Evolutionary conservation across 2,113 vertebrate species (phyloP).

Genomic region (Phaethon lepturus): DNA sequence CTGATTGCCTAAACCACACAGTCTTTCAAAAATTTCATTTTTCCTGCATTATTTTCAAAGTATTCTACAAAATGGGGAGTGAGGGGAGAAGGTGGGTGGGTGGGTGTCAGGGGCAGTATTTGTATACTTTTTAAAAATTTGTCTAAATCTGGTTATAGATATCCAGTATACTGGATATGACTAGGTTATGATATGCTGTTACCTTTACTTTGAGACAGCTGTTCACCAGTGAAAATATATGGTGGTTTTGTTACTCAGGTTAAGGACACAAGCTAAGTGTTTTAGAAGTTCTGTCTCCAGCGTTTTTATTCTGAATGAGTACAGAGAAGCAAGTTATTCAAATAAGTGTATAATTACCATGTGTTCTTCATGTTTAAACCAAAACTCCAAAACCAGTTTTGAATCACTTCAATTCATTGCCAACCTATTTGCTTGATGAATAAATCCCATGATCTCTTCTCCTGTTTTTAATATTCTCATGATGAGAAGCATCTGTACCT

Average conservation of each 20-base stretch:
- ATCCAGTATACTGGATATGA: not conserved
- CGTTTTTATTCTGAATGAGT: not conserved
- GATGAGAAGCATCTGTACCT: slow-evolving; percentile 68
- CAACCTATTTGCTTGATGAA: slow-evolving; percentile 40
- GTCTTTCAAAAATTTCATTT: not conserved
- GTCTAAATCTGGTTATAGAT: not conserved
- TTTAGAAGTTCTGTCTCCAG: not conserved
- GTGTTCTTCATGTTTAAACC: not conserved
- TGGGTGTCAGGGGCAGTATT: accelerated
- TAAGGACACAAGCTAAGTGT: not conserved
- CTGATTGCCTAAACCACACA: not conserved
- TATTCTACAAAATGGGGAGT: not conserved
- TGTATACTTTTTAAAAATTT: accelerated
- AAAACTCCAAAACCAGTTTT: not conserved
- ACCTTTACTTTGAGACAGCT: not conserved
- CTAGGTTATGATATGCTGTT: not conserved
- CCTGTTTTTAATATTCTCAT: slow-evolving; percentile 34
- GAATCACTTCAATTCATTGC: not conserved
- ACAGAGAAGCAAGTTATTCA: not conserved
- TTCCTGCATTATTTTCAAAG: not conserved
- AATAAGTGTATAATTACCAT: not conserved
- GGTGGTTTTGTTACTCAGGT: not conserved
- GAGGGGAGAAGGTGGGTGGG: accelerated
- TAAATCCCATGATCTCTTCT: slow-evolving; percentile 45
- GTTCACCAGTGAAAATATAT: not conserved